Evolutionary conservation across 2,797 vertebrate genomes (phyloP).

Genomic region (Phrynocephalus forsythii): DNA sequence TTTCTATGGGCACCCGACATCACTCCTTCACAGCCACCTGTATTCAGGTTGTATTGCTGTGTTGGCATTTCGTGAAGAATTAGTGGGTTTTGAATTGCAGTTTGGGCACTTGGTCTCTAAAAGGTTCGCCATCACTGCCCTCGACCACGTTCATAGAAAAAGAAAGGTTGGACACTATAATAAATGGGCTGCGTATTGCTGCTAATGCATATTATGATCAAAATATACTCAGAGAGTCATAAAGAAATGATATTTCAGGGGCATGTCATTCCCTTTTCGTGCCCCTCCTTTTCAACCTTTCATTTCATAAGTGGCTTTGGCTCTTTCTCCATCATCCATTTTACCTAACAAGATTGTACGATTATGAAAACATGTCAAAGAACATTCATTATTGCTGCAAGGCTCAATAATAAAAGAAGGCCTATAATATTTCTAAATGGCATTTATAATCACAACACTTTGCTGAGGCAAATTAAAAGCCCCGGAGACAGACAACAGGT

Average conservation of each 20-base stretch:
- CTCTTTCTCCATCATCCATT: constrained; percentile 44
- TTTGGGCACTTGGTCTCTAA: no score
- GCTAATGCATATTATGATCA: background rate
- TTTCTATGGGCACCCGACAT: no score
- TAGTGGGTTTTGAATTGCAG: no score
- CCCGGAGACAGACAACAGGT: constrained; percentile 32
- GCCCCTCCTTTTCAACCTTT: constrained; percentile 1
- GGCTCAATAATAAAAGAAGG: constrained; percentile 44
- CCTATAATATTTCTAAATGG: constrained; percentile 43
- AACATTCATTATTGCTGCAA: constrained; percentile 46
- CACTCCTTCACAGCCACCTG: no score
- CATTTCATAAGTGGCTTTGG: constrained; percentile 43
- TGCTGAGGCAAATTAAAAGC: constrained; percentile 34
- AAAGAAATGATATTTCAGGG: constrained; percentile 12
- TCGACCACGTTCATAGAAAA: background rate
- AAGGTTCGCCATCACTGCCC: no score
- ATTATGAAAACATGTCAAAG: constrained; percentile 57
- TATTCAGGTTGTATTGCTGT: no score
- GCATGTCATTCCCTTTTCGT: background rate
- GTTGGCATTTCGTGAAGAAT: no score
- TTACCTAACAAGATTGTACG: constrained; percentile 41
- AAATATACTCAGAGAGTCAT: constrained; percentile 22
- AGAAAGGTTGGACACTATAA: background rate
- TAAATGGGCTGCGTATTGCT: background rate
- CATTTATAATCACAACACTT: constrained; percentile 51